Base-by-base conservation (phyloP, 2,113 vertebrate species). In the Trematocara macrostoma region DNA sequence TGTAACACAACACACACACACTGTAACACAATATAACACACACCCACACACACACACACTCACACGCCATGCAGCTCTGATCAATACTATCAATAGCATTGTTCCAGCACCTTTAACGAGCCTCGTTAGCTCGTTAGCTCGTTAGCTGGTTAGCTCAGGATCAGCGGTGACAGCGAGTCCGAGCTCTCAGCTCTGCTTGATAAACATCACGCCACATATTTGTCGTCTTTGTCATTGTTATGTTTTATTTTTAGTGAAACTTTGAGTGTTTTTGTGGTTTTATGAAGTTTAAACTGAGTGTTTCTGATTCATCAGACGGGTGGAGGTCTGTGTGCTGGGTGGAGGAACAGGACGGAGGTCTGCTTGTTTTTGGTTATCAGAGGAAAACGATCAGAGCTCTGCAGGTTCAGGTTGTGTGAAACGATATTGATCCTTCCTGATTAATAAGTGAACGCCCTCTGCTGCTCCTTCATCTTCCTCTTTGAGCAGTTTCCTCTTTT, bases 161-260 rank as follows among this genome's bases (percentile, higher is more conserved):
- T n/a, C 9, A 64, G 31, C 14, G 0, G 16, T 5, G 59, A 6
- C 59, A 5, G 59, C 0, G 59, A 5, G 31, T 11, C 9, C 0
- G 31, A 35, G 57, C 57, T 61, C 57, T 61, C 57, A 61, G 57
- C 57, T 35, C 16, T 61, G 57, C 57, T 35, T n/a, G 16, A n/a
- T 35, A n/a, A 64, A 64, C 59, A 64, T n/a, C 59, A 64, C 1
- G 0, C 6, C 59, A 0, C 59, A 64, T 0, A 64, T n/a, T n/a
- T 11, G 8, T 31, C 55, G 29, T 57, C 31, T 61, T 35, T 61
- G 29, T 61, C 57, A 61, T 35, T 4, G 9, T 40, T 40, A 1
- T n/a, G 61, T 20, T 67, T 40, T 8, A 0, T 40, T 67, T 38
- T 67, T 20, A 40, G 59, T 38, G 31, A 61, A 11, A 35, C 59